These are phyloP conservation scores for Buceros bicornis DNA, from an alignment of 2,797 vertebrate species.

Conservation along the genomic window DNA sequence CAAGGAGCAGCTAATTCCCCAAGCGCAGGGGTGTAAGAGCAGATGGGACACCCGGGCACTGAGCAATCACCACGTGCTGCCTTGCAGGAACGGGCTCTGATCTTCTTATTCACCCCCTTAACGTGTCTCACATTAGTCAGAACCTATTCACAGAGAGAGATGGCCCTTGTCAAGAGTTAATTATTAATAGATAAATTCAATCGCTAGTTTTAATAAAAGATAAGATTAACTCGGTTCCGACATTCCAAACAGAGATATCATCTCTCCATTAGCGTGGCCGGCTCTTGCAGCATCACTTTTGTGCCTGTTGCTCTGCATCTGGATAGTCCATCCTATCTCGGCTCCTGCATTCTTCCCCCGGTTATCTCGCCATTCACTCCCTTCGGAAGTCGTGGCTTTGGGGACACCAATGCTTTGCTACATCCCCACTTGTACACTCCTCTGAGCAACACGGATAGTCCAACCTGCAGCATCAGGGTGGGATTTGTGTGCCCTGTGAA, in stretches of 20 bases:
- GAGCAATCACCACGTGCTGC: background rate
- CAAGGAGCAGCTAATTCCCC: background rate
- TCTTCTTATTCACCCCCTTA: background rate
- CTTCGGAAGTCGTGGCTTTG: background rate
- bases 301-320: background rate
- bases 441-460: background rate
- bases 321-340: background rate
- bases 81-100: background rate
- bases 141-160: background rate
- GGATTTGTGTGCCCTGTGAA: accelerated
- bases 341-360: background rate
- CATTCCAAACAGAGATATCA: background rate
- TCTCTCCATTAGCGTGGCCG: background rate
- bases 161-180: background rate
- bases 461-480: background rate
- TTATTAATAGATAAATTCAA: background rate
- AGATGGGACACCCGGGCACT: accelerated
- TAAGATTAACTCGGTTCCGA: background rate
- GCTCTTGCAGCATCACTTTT: background rate
- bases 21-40: accelerated
- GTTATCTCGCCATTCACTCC: background rate
- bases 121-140: background rate
- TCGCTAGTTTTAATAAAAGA: background rate
- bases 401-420: background rate
- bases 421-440: accelerated